Base-by-base conservation (phyloP, 2,888 invertebrate genomes). In the Hyalella azteca region DNA sequence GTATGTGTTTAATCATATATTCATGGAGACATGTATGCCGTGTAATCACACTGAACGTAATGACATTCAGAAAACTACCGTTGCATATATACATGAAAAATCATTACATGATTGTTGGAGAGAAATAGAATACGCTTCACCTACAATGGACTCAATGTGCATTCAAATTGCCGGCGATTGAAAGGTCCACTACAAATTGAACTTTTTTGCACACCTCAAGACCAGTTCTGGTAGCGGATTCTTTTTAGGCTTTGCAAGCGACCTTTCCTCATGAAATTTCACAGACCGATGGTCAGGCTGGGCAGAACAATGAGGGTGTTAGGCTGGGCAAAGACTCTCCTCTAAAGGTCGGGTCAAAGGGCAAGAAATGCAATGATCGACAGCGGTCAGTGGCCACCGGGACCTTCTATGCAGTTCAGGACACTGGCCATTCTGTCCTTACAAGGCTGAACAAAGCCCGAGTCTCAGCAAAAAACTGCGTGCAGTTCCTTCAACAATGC, bases 351-450 rank as follows among this genome's bases (percentile, higher is more conserved):
- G 66, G 66, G 66, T 66, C 66, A 66, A 29, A 66, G 66, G 66
- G 66, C 66, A 66, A 66, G 66, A 36, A 36, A 7, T 36, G 66
- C 36, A 36, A 32, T 66, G 66, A 66, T 29, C 66, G 66, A 66
- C 66, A 66, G 66, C 66, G 66, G 66, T 66, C 66, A 66, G 66
- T 36, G 66, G 66, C 36, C 66, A n/a, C 19, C 66, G 36, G 11
- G 39, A 45, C 36, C 36, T 15, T 66, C 66, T 36, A 66, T 66
- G 66, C 66, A 66, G 66, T n/a, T n/a, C 66, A 19, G 66, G 54
- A 54, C 54, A 54, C 7, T 54, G 54, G 54, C 54, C 54, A 54
- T 54, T 54, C 54, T 54, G 54, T 54, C 54, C 54, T 54, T 19
- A 22, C 9, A 29, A 22, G 7, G 22, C 9, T 29, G 22, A 29